Evolutionary conservation across 2,888 invertebrate genomes (phyloP).

Genomic region (Thyatira batis): DNA sequence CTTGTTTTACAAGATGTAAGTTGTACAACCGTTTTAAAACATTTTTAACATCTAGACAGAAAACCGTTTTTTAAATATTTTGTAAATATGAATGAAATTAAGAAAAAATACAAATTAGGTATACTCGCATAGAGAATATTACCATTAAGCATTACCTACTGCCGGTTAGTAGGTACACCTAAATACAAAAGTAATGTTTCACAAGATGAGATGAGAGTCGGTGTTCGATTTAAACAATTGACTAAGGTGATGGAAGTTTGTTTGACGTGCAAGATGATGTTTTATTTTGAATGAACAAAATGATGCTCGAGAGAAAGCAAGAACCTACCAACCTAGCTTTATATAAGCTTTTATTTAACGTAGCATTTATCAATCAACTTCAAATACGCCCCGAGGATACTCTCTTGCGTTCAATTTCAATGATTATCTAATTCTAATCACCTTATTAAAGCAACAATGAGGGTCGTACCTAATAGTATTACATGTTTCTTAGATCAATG

Average conservation of each 20-base stretch:
- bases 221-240: not conserved
- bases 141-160: no score
- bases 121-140: no score
- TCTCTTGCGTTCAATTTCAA: conserved; percentile 24
- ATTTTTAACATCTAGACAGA: conserved; percentile 30
- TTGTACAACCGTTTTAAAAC: conserved; percentile 41
- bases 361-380: conserved; percentile 26
- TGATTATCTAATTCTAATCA: conserved; percentile 33
- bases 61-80: conserved; percentile 1
- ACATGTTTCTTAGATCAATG: not conserved
- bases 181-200: not conserved
- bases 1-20: conserved; percentile 47
- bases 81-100: not conserved
- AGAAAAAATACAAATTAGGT: not conserved
- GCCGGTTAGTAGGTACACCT: not conserved
- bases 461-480: not conserved
- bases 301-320: conserved; percentile 2
- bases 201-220: not conserved
- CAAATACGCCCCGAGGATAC: conserved; percentile 21
- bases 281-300: not conserved
- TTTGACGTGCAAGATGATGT: conserved; percentile 3
- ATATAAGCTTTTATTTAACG: conserved; percentile 14
- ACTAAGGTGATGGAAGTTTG: not conserved
- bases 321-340: not conserved
- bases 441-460: conserved; percentile 16